Evolutionary conservation across 2,113 vertebrate genomes (phyloP).

Genomic region (Gopherus flavomarginatus): DNA sequence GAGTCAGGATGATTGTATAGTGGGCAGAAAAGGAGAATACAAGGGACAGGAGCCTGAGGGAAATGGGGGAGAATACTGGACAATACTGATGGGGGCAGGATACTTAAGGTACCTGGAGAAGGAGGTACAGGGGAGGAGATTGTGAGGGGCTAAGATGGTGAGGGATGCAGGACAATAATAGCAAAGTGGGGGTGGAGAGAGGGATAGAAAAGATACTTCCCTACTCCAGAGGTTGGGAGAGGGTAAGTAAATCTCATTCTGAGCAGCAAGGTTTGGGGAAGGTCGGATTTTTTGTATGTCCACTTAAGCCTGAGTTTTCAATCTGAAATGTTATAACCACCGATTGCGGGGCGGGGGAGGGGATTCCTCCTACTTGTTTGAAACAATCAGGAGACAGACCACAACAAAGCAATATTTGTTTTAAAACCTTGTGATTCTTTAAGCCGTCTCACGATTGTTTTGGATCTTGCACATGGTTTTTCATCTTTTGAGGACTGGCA

Average conservation of each 20-base stretch:
- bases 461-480: background rate
- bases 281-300: background rate
- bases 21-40: background rate
- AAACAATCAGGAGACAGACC: background rate
- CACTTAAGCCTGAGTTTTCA: background rate
- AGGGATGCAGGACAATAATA: background rate
- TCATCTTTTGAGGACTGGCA: background rate
- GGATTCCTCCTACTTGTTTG: background rate
- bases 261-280: background rate
- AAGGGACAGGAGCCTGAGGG: background rate
- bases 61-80: background rate
- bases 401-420: background rate
- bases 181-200: background rate
- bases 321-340: background rate
- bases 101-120: background rate
- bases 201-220: background rate
- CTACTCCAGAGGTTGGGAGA: accelerated
- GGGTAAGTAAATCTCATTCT: background rate
- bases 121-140: background rate
- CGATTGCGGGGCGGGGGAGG: background rate
- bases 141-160: background rate
- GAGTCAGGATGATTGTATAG: background rate
- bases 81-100: background rate
- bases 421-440: background rate
- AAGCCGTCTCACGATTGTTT: background rate